Conservation (phyloP, 2,113 vertebrate genomes). For the Kobus ellipsiprymnus region DNA sequence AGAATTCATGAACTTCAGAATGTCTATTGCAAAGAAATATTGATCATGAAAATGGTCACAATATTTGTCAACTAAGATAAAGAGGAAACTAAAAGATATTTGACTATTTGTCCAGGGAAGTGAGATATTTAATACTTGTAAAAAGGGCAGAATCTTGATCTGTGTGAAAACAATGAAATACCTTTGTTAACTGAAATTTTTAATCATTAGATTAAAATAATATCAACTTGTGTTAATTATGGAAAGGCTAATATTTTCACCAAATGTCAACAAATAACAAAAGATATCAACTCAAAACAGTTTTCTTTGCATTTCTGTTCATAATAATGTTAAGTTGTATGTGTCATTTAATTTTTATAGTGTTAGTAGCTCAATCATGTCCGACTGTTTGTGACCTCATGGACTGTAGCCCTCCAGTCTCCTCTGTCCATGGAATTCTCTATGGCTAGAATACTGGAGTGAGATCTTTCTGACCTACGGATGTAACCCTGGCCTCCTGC, state of each 20-base stretch:
- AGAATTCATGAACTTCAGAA: neutral
- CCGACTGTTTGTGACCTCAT: neutral
- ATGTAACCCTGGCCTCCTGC: neutral
- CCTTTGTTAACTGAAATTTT: neutral
- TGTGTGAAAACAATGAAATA: neutral
- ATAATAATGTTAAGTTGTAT: neutral
- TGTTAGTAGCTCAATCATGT: rapidly evolving
- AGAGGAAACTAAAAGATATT: neutral
- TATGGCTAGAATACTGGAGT: neutral
- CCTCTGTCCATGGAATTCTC: neutral
- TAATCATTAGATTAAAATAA: neutral
- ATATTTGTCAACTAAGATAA: neutral
- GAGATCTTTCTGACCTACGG: neutral
- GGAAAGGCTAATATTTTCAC: neutral
- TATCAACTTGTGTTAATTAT: neutral
- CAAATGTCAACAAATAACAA: neutral
- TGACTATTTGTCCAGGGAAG: neutral
- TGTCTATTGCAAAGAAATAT: neutral
- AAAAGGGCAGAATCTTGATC: neutral
- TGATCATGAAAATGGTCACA: neutral
- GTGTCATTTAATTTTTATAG: neutral
- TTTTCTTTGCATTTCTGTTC: neutral
- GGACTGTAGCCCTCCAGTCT: neutral
- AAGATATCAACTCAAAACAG: neutral
- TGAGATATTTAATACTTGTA: neutral